phyloP scores from a whole-genome alignment of 1,140 invertebrate species.

The Chymomyza costata region DNA sequence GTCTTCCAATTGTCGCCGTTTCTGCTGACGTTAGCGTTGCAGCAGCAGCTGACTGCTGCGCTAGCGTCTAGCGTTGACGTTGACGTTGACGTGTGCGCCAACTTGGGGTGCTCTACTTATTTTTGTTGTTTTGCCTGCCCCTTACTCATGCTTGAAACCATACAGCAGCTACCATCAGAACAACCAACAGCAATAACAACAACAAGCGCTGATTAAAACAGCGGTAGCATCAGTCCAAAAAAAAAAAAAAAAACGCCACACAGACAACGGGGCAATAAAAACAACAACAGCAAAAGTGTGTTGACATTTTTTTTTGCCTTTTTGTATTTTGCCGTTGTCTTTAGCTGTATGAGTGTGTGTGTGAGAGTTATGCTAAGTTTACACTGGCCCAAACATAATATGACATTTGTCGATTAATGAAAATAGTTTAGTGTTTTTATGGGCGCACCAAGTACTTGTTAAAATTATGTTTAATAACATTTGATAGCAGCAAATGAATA shows the following conservation, averaged over 20 bases:
- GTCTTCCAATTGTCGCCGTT: slow-evolving; percentile 13
- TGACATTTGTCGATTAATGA: background rate
- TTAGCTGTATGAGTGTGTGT: slow-evolving; percentile 45
- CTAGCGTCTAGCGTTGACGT: slow-evolving; percentile 43
- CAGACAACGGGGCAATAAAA: slow-evolving; percentile 37
- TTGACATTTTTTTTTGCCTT: slow-evolving; percentile 60
- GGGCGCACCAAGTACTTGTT: too few relatives aligned
- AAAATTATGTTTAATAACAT: too few relatives aligned
- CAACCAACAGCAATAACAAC: slow-evolving; percentile 48
- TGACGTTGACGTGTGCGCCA: slow-evolving; percentile 28
- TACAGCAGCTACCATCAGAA: too few relatives aligned
- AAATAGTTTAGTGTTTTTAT: too few relatives aligned
- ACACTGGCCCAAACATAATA: too few relatives aligned
- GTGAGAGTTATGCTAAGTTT: too few relatives aligned
- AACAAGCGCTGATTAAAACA: slow-evolving; percentile 58
- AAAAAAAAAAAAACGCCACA: slow-evolving; percentile 45
- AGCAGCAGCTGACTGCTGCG: slow-evolving; percentile 21
- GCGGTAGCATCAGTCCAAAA: slow-evolving; percentile 40
- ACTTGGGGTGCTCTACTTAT: slow-evolving; percentile 63
- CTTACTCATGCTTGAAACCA: background rate
- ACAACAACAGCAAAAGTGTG: slow-evolving; percentile 56
- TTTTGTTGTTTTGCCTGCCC: slow-evolving; percentile 63
- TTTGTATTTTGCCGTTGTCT: slow-evolving; percentile 40
- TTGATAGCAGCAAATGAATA: too few relatives aligned
- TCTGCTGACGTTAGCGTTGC: slow-evolving; percentile 22